Base-by-base conservation (phyloP, 2,797 vertebrate genomes). In the Gephyroberyx darwinii region DNA sequence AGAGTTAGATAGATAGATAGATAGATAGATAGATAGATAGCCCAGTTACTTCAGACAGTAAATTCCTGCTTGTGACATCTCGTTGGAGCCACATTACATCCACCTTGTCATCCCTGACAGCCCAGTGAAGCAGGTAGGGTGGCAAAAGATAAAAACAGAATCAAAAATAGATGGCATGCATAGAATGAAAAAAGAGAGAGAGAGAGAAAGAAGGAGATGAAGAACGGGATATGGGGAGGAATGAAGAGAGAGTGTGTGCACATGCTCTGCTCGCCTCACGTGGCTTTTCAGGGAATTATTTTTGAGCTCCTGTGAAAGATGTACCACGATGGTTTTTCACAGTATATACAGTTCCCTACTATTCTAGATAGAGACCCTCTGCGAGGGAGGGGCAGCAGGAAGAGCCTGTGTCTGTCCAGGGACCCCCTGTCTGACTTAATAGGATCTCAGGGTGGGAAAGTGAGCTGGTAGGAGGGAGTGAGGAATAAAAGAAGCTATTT, bases 401-500 rank as follows among this genome's bases (percentile, higher is more conserved):
- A 45, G 52, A 30, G 61, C 41, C 80, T 71, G 14, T 13, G 69
- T 84, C 79, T 83, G 83, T 88, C 88, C 85, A 90, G 89, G 89
- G 91, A 91, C 85, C 80, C 80, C 86, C 80, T 78, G 86, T 92
- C 88, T 91, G 85, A 85, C 85, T 88, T 84, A 71, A 89, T 75
- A 54, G 78, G 72, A 70, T 84, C 69, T 73, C 59, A 52, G n/a
- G 85, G 81, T 80, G 84, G 79, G 79, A 84, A 63, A 79, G 43
- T 65, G 80, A 74, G 86, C 79, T 67, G 52, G 62, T 68, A 85
- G 86, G 78, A 86, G 84, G n/a, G 69, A 76, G 75, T 67, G 84
- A 85, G 87, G 80, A 88, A 85, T 83, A 86, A 86, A 86, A 78
- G 77, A 71, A 64, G 85, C 89, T 93, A 93, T 93, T 93, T 93